Conservation (phyloP, 2,888 invertebrate species). For the Ormyrus pomaceus region DNA sequence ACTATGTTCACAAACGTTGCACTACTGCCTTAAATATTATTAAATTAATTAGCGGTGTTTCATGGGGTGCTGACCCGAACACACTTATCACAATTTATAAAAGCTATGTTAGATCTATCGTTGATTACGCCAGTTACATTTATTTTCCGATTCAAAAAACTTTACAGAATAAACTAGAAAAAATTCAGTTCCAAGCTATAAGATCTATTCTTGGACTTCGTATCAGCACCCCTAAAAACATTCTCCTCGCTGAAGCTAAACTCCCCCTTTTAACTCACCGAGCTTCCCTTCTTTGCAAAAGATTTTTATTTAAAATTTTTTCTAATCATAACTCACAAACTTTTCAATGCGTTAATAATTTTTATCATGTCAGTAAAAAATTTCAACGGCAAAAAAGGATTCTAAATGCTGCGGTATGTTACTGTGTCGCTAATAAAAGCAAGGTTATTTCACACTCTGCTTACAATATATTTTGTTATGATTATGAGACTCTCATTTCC, state of each 20-base stretch:
- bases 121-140: not conserved
- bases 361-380: too few relatives aligned
- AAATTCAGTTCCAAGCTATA: slow-evolving; percentile 19
- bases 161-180: slow-evolving; percentile 12
- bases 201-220: slow-evolving; percentile 23
- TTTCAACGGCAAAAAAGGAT: too few relatives aligned
- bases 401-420: too few relatives aligned
- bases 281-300: not conserved
- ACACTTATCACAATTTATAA: not conserved
- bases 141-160: not conserved
- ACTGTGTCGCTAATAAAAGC: too few relatives aligned
- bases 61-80: not conserved
- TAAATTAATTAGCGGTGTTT: not conserved
- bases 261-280: slow-evolving; percentile 3
- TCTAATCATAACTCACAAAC: not conserved
- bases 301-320: not conserved
- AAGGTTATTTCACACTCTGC: too few relatives aligned
- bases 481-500: not conserved
- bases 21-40: not conserved
- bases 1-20: not conserved
- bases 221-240: slow-evolving; percentile 35
- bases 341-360: not conserved
- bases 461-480: not conserved
- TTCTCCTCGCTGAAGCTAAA: slow-evolving; percentile 42
- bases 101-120: not conserved